phyloP scores from a whole-genome alignment of 2,888 invertebrate species.

The Lepidochitona cinerea region DNA sequence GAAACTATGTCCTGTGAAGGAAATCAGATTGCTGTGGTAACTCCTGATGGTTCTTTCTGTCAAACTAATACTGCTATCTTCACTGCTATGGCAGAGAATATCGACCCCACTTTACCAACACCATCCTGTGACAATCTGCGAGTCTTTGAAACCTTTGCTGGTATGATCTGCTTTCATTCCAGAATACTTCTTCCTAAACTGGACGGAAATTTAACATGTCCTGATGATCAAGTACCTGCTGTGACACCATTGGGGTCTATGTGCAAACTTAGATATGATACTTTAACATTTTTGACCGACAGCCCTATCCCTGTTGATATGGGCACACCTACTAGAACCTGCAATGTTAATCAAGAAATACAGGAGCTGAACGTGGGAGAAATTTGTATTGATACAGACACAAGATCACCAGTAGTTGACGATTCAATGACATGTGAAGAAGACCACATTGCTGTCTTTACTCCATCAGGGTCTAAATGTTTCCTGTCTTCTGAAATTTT shows the following conservation, averaged over 20 bases:
- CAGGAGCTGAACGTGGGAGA: neutral
- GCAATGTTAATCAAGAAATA: neutral
- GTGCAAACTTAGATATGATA: slow-evolving; percentile 6
- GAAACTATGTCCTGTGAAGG: neutral
- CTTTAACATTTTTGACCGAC: too few species aligned
- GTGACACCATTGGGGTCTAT: slow-evolving; percentile 4
- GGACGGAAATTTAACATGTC: slow-evolving; percentile 7
- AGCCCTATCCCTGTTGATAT: too few species aligned
- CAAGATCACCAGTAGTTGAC: neutral
- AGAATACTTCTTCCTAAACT: neutral
- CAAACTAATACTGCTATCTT: too few species aligned
- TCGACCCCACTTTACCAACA: neutral
- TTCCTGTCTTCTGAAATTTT: neutral
- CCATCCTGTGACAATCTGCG: neutral
- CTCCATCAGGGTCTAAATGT: neutral
- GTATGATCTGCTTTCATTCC: neutral
- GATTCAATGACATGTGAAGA: neutral
- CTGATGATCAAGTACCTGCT: slow-evolving; percentile 2
- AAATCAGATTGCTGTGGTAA: neutral
- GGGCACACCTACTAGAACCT: neutral
- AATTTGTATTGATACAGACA: neutral
- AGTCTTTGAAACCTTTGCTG: neutral
- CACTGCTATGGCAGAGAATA: neutral
- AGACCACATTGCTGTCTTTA: neutral
- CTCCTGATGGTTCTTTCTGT: neutral